These are phyloP conservation scores for Urosaurus nigricauda DNA, from an alignment of 2,797 vertebrate genomes.

Conservation along the genomic window DNA sequence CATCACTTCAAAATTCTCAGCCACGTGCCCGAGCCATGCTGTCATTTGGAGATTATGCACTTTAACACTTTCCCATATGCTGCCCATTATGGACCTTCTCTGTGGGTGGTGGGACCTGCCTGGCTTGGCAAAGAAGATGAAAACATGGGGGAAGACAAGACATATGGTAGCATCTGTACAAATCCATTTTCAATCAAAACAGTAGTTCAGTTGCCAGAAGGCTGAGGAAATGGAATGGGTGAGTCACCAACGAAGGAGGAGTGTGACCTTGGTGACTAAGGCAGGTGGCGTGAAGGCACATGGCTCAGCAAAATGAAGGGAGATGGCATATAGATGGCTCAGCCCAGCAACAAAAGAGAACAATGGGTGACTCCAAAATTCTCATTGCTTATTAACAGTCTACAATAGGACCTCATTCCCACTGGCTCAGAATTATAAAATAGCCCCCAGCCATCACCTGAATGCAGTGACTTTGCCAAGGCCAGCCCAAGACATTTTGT, in stretches of 20 bases:
- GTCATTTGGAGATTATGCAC: not conserved
- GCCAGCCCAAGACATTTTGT: too few relatives aligned
- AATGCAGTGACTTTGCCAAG: not conserved
- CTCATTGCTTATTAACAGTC: not conserved
- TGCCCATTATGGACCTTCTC: not conserved
- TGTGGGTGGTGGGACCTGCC: not conserved
- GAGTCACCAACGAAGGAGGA: conserved; percentile 61
- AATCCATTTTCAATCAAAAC: conserved; percentile 59
- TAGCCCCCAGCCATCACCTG: not conserved
- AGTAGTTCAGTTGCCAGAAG: conserved; percentile 52
- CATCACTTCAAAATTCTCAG: not conserved
- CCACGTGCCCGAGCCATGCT: not conserved
- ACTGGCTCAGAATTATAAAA: not conserved
- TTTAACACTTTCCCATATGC: not conserved
- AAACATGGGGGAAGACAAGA: conserved; percentile 55
- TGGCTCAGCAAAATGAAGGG: conserved; percentile 9
- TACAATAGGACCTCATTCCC: not conserved
- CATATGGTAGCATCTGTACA: conserved; percentile 66
- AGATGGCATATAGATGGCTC: conserved; percentile 40
- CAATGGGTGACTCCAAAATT: conserved; percentile 52
- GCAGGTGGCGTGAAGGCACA: conserved; percentile 30
- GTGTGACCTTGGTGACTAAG: conserved; percentile 33
- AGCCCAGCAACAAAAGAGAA: conserved; percentile 44
- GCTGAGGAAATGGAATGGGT: conserved; percentile 45
- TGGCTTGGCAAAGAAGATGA: conserved; percentile 36